phyloP scores from a whole-genome alignment of 1,140 invertebrate species.

The Drosophila bifasciata region DNA sequence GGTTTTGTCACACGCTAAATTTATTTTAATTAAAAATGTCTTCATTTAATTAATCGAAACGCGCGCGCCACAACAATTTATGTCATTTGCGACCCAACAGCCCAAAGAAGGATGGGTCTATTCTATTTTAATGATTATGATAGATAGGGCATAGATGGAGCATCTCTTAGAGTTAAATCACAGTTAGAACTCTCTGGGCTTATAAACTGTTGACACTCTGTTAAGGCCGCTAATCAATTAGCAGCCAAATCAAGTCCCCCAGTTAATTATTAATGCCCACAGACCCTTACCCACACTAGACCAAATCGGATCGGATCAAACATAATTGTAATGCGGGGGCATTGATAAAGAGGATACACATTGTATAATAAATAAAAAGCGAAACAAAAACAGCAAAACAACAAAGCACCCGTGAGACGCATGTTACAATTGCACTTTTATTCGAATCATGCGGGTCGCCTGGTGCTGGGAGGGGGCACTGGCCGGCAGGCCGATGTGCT shows the following conservation, averaged over 20 bases:
- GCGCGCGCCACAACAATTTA: conserved; percentile 30
- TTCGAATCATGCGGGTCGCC: conserved; percentile 89
- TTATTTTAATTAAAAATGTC: conserved; percentile 79
- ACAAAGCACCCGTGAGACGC: conserved; percentile 46
- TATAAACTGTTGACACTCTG: conserved; percentile 25
- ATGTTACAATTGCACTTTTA: conserved; percentile 93
- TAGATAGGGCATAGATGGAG: conserved; percentile 50
- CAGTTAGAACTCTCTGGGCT: conserved; percentile 5
- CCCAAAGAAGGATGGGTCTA: conserved; percentile 4
- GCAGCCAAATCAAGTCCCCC: conserved; percentile 36
- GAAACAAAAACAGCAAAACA: conserved; percentile 9
- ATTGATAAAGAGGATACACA: conserved; percentile 16
- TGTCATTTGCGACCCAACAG: conserved; percentile 32
- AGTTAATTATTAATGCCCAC: conserved; percentile 57
- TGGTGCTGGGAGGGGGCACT: conserved; percentile 82
- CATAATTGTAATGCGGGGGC: conserved; percentile 36
- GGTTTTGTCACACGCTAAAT: conserved; percentile 65
- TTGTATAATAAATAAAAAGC: conserved; percentile 6
- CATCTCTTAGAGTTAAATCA: too few species aligned
- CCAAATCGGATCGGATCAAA: conserved; percentile 44
- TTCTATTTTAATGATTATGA: conserved; percentile 16
- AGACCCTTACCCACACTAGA: conserved; percentile 20
- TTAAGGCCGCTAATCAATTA: conserved; percentile 33
- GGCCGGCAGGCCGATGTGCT: conserved; percentile 62
- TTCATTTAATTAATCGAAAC: conserved; percentile 67